phyloP scores from a whole-genome alignment of 2,888 invertebrate genomes.

The Chelonus formosanus region DNA sequence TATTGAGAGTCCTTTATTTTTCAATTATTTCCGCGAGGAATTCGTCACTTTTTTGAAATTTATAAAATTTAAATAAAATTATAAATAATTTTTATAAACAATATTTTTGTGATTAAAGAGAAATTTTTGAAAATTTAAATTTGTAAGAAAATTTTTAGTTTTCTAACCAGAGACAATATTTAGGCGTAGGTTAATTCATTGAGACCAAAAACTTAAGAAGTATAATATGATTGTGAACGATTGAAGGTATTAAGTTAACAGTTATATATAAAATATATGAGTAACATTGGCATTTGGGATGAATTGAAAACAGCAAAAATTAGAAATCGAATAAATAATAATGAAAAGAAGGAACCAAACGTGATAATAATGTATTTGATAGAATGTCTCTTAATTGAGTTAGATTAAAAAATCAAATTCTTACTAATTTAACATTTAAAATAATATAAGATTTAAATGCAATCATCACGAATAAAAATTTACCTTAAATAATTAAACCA shows the following conservation, averaged over 20 bases:
- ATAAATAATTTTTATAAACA: too few relatives aligned
- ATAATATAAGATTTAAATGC: neutral
- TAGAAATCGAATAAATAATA: neutral
- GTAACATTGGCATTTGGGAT: neutral
- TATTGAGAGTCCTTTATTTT: too few relatives aligned
- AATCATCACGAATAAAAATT: too few relatives aligned
- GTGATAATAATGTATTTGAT: constrained; percentile 43
- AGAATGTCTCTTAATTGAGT: constrained; percentile 26
- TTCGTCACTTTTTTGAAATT: too few relatives aligned
- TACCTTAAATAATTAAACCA: too few relatives aligned
- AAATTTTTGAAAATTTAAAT: constrained; percentile 17
- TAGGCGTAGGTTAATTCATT: constrained; percentile 59
- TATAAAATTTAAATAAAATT: too few relatives aligned
- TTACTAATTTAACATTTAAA: neutral
- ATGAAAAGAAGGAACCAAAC: constrained; percentile 36
- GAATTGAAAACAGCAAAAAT: too few relatives aligned
- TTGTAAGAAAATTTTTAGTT: constrained; percentile 39
- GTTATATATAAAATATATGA: constrained; percentile 37
- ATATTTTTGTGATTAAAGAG: too few relatives aligned
- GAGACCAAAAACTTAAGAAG: constrained; percentile 62
- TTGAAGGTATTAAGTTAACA: constrained; percentile 13
- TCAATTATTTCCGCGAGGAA: too few relatives aligned
- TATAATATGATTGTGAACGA: constrained; percentile 38
- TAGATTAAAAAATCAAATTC: constrained; percentile 3
- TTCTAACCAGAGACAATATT: constrained; percentile 60